These are phyloP conservation scores for Autographa gamma DNA, from an alignment of 2,888 invertebrate species.

Conservation along the genomic window DNA sequence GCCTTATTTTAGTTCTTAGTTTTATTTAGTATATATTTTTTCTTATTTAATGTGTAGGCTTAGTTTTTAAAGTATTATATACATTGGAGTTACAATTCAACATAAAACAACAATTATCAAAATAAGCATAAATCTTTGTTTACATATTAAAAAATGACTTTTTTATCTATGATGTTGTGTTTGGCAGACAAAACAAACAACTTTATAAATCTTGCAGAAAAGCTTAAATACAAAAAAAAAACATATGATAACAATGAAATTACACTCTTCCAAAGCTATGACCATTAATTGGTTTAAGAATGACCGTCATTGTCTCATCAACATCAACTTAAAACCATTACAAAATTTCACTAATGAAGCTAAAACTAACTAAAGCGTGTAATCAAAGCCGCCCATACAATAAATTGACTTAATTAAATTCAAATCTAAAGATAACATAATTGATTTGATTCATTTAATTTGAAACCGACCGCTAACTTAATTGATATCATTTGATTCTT, in stretches of 20 bases:
- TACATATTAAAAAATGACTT: too few relatives aligned
- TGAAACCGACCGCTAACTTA: slow-evolving; percentile 45
- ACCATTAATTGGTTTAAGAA: background rate
- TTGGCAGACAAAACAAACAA: too few relatives aligned
- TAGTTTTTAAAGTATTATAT: too few relatives aligned
- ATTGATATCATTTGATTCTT: slow-evolving; percentile 49
- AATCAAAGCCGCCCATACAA: slow-evolving; percentile 43
- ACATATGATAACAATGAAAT: background rate
- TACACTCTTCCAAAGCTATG: background rate
- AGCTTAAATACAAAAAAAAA: too few relatives aligned
- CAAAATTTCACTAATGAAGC: slow-evolving; percentile 27
- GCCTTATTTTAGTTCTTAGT: too few relatives aligned
- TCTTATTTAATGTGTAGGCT: too few relatives aligned
- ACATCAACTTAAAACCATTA: slow-evolving; percentile 14
- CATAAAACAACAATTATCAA: too few relatives aligned
- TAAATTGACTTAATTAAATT: slow-evolving; percentile 54
- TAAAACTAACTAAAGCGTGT: slow-evolving; percentile 26
- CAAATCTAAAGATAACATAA: slow-evolving; percentile 43
- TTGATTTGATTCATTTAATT: slow-evolving; percentile 53
- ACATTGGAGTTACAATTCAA: too few relatives aligned
- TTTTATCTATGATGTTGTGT: too few relatives aligned
- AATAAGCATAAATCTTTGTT: too few relatives aligned
- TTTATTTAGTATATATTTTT: too few relatives aligned
- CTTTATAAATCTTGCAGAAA: too few relatives aligned
- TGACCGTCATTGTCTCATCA: background rate